Percentiles rank a stretch among this genome's conserved stretches.
These are phyloP conservation scores for Holothuria leucospilota DNA, from an alignment of 53 echinoderm and acorn worm species.

Conservation along the genomic window DNA sequence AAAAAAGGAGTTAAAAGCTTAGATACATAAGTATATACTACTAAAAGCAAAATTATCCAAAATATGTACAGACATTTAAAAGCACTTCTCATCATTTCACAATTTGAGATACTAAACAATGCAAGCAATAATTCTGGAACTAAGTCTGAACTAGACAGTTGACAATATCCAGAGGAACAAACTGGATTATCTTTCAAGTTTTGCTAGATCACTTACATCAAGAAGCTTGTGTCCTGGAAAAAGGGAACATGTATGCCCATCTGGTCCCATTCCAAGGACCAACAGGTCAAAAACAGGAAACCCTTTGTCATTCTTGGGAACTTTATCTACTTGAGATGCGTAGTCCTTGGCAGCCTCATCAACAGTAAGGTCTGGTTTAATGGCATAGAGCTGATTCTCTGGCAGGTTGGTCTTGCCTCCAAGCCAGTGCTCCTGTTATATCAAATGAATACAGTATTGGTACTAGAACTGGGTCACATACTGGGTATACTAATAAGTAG, in stretches of 20 bases:
- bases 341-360: constrained; percentile 95
- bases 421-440: constrained; percentile 68
- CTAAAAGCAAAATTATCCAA: no score
- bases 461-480: no score
- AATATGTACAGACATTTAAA: no score
- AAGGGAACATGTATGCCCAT: constrained; percentile 97
- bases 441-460: not conserved
- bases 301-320: constrained; percentile 53
- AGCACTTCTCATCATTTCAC: no score
- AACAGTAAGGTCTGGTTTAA: constrained; percentile 77
- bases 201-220: constrained; percentile 52
- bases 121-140: no score
- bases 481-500: no score
- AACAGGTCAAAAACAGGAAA: constrained; percentile 93
- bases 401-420: constrained; percentile 88
- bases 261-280: constrained; percentile 98
- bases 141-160: no score
- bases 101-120: no score
- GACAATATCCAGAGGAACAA: no score
- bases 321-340: constrained; percentile 68
- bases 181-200: no score
- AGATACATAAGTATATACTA: no score
- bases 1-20: not conserved
- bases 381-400: constrained; percentile 80
- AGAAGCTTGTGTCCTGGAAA: constrained; percentile 94